phyloP scores from a whole-genome alignment of 2,113 vertebrate species.

The Equus przewalskii region DNA sequence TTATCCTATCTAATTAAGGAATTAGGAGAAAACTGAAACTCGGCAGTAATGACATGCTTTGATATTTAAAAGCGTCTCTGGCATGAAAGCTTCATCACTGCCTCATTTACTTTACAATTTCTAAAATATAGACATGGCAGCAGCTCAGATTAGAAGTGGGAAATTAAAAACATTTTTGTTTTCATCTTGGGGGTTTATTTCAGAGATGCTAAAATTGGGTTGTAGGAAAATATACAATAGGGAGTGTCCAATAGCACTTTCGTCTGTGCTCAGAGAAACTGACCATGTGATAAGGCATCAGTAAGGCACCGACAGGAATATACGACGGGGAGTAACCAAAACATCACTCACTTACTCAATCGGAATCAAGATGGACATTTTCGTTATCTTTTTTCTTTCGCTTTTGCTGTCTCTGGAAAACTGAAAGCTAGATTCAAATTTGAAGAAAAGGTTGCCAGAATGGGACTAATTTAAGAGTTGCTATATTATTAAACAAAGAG shows the following conservation, averaged over 20 bases:
- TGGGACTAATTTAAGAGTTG: not conserved
- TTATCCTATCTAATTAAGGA: conserved; percentile 47
- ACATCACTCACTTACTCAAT: not conserved
- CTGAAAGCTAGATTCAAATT: not conserved
- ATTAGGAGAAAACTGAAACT: conserved; percentile 32
- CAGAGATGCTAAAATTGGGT: not conserved
- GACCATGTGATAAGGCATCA: not conserved
- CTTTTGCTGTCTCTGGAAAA: not conserved
- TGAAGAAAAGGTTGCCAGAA: not conserved
- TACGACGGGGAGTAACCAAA: not conserved
- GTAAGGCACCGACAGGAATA: not conserved
- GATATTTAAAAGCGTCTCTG: conserved; percentile 64
- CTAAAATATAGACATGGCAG: conserved; percentile 40
- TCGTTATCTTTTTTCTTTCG: not conserved
- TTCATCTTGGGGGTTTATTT: not conserved
- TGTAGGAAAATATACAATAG: not conserved
- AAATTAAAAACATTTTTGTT: conserved; percentile 13
- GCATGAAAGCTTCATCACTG: conserved; percentile 40
- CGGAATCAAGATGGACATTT: not conserved
- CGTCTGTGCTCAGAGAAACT: not conserved
- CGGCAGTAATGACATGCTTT: not conserved
- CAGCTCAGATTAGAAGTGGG: not conserved
- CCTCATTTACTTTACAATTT: conserved; percentile 55
- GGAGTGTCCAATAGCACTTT: not conserved
- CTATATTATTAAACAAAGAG: not conserved